phyloP scores from a whole-genome alignment of 2,888 invertebrate genomes.

The Pollenia labialis region DNA sequence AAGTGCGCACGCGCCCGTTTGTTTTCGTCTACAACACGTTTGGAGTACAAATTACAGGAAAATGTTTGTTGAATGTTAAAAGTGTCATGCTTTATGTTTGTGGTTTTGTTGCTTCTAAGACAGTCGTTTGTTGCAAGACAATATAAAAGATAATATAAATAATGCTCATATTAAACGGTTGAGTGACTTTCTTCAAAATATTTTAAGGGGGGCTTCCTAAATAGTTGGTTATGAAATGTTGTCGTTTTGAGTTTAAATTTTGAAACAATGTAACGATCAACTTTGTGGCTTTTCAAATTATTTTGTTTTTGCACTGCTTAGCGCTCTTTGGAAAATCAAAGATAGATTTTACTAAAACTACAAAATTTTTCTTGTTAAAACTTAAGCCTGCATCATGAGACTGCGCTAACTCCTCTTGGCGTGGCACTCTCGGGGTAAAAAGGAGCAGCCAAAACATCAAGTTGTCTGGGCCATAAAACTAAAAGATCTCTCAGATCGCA shows the following conservation, averaged over 20 bases:
- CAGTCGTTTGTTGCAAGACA: constrained; percentile 65
- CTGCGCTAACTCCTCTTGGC: too few relatives aligned
- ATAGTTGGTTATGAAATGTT: not conserved
- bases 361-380: too few relatives aligned
- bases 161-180: constrained; percentile 63
- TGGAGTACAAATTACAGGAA: constrained; percentile 70
- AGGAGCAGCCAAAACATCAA: too few relatives aligned
- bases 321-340: too few relatives aligned
- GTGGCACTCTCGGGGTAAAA: too few relatives aligned
- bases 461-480: too few relatives aligned
- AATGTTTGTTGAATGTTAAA: constrained; percentile 68
- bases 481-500: too few relatives aligned
- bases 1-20: constrained; percentile 60
- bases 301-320: too few relatives aligned
- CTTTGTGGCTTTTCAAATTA: too few relatives aligned
- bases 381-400: too few relatives aligned
- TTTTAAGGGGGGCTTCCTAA: not conserved
- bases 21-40: constrained; percentile 67
- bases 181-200: constrained; percentile 57
- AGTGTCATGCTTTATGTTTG: constrained; percentile 70
- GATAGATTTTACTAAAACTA: too few relatives aligned
- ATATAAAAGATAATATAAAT: constrained; percentile 17
- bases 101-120: constrained; percentile 66
- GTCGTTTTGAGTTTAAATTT: not conserved
- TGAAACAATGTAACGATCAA: not conserved